Evolutionary conservation across 2,113 vertebrate species (phyloP), one percentile per base, ranked within the genome.

Genomic region (Hyaena hyaena): DNA sequence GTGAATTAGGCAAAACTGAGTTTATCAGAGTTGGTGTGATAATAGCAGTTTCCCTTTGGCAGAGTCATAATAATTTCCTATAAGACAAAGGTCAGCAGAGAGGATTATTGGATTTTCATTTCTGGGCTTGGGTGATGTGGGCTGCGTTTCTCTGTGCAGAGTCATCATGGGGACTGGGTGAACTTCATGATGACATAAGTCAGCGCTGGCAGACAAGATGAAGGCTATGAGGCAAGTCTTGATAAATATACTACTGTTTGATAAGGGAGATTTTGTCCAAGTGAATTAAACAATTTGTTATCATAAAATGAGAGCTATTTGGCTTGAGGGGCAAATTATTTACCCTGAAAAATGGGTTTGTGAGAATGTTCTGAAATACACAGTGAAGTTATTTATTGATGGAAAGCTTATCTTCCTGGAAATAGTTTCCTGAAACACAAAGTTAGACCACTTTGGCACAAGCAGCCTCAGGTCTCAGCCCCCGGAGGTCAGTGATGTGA

Each of bases 401-500:
- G 10, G 14, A n/a, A 31, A 23, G 26, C 33, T 80, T 48, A 55
- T 12, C 83, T 45, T 93, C 35, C 48, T 26, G 12, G 48, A 23
- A 77, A 68, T 3, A 15, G 9, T 35, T 55, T 39, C 14, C 33
- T 55, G 19, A 66, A 88, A 33, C 7, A 88, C 10, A 39, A 0
- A 66, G 4, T n/a, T 4, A 11, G 16, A 8, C 31, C 12, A 21
- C 10, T 2, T 31, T 65, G 43, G 35, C 73, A 45, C 92, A 50
- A 26, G 9, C 2, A 66, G 11, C 15, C 35, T 39, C 21, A 23
- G 19, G 17, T 65, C 77, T 82, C n/a, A 8, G 24, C 31, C 5
- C 31, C 12, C 19, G 16, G 23, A 12, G 0, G 10, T n/a, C 24
- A 10, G 35, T 33, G 9, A 2, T 0, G 1, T 26, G 39, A n/a